These are phyloP conservation scores for Turritopsis dohrnii DNA, from an alignment of 30 jellyfish, hydroid and myxozoan genomes.

Conservation along the genomic window DNA sequence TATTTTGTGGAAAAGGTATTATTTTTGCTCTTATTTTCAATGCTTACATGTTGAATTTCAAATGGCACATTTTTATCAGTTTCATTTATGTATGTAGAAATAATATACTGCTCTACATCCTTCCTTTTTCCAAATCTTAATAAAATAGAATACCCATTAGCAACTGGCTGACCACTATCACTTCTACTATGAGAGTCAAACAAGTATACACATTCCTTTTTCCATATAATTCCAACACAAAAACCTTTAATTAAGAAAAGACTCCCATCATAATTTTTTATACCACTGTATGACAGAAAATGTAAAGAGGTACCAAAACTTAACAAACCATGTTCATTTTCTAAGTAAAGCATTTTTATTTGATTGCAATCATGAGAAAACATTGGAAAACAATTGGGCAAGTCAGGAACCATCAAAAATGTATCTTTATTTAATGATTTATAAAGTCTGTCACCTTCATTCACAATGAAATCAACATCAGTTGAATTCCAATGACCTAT, in stretches of 20 bases:
- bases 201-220: neutral
- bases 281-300: neutral
- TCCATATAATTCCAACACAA: neutral
- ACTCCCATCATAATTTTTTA: neutral
- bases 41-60: neutral
- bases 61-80: neutral
- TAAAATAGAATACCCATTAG: neutral
- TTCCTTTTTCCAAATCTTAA: neutral
- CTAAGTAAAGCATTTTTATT: neutral
- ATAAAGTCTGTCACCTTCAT: neutral
- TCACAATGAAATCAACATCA: neutral
- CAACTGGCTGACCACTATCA: neutral
- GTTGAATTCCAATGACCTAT: neutral
- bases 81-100: neutral
- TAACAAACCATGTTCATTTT: neutral
- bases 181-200: neutral
- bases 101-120: neutral
- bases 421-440: neutral
- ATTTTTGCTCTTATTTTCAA: neutral
- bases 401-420: neutral
- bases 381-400: neutral
- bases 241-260: neutral
- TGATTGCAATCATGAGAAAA: neutral
- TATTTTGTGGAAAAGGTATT: neutral
- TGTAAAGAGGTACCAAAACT: neutral